Percentiles rank a stretch among this genome's conserved stretches.
These are phyloP conservation scores for Torymus tubicola DNA, from an alignment of 2,888 invertebrate genomes.

Conservation along the genomic window DNA sequence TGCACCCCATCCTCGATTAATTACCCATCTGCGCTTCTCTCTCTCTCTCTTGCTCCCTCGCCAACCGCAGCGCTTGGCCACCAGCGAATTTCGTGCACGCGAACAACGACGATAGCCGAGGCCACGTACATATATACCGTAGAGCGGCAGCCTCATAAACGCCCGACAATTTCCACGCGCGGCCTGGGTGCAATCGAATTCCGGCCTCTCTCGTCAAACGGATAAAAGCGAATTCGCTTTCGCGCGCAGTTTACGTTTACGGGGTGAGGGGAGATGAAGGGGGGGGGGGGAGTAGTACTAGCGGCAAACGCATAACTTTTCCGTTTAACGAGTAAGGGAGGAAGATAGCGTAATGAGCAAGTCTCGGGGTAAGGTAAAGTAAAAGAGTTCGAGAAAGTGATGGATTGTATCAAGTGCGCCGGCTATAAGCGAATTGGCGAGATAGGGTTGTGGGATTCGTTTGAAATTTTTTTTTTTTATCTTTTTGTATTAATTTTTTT, in stretches of 20 bases:
- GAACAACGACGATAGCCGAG: no score
- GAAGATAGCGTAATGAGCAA: conserved; percentile 32
- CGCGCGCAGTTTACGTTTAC: conserved; percentile 24
- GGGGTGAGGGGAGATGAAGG: no score
- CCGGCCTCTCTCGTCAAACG: conserved; percentile 6
- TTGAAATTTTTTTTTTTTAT: no score
- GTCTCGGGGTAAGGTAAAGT: conserved; percentile 3
- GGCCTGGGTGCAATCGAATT: conserved; percentile 13
- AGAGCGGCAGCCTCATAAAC: not conserved
- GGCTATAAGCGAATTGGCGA: conserved; percentile 56
- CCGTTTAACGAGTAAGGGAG: conserved; percentile 14
- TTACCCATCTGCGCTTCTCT: no score
- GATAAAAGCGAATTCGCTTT: conserved; percentile 2
- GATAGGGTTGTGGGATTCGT: not conserved
- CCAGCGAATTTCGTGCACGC: no score
- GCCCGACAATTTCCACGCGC: not conserved
- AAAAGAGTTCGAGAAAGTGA: conserved; percentile 9
- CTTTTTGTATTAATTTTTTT: no score
- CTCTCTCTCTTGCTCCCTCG: no score
- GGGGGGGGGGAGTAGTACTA: no score
- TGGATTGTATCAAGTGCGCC: conserved; percentile 36
- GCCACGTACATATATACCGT: no score
- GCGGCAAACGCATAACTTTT: conserved; percentile 33
- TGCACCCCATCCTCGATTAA: no score
- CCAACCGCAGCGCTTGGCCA: no score